Evolutionary conservation across 1,140 invertebrate species (phyloP).

Genomic region (Reticulitermes speratus): DNA sequence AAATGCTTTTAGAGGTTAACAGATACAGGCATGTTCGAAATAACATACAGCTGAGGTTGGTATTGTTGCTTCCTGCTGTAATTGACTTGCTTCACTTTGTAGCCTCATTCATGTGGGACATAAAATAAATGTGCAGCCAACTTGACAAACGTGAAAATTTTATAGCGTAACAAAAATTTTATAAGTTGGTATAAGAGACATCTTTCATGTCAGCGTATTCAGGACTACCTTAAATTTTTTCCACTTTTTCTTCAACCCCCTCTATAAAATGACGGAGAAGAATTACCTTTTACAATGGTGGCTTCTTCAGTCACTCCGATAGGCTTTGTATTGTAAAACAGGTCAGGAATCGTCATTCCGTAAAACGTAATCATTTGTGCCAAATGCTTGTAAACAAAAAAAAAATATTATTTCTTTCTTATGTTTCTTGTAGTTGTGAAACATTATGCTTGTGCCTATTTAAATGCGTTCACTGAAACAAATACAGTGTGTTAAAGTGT

Average conservation of each 20-base stretch:
- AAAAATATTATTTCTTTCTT: no score
- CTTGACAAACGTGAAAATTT: neutral
- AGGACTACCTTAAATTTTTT: neutral
- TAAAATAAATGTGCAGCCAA: neutral
- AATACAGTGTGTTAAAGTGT: no score
- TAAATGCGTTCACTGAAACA: no score
- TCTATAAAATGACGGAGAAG: neutral
- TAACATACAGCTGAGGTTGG: neutral
- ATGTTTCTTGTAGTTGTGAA: no score
- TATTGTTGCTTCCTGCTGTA: neutral
- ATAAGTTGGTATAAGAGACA: neutral
- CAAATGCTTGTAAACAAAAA: no score
- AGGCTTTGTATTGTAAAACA: no score
- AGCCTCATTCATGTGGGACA: neutral
- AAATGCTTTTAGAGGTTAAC: slow-evolving; percentile 1
- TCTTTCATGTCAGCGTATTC: neutral
- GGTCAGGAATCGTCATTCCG: no score
- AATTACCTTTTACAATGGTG: neutral
- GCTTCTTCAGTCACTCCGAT: neutral
- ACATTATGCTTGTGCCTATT: no score
- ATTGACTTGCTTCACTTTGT: slow-evolving; percentile 16
- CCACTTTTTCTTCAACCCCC: neutral
- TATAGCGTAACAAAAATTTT: neutral
- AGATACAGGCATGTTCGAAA: slow-evolving; percentile 15
- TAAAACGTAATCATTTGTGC: no score